Evolutionary conservation across 2,888 invertebrate species (phyloP), one percentile per base, ranked within the genome.

Genomic region (Stegophylla sp.): DNA sequence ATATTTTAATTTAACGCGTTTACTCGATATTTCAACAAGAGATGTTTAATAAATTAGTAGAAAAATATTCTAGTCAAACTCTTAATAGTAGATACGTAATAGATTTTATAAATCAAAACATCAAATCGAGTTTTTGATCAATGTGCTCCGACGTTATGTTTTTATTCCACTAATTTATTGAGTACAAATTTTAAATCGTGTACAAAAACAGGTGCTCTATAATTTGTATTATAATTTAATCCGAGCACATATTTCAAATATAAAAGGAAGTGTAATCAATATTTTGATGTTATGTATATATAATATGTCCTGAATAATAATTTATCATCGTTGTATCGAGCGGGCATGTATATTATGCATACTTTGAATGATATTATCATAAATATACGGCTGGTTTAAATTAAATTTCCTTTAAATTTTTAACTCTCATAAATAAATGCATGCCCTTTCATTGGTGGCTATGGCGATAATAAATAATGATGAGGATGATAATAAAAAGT

Each of bases 381-480:
- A 73, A 73, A 45, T 73, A 45, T 73, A 73, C 59, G 59, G 59
- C 17, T n/a, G 45, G 13, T 59, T 72, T 72, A 59, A 59, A 73
- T 73, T 45, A 73, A 73, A 73, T 59, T 73, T 59, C 26, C 43
- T 28, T 45, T 45, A 59, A 17, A 73, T 59, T 17, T 59, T 59
- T 26, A 5, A 5, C n/a, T 45, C 26, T 28, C 59, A 41, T 73
- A 73, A 45, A 59, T 73, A 45, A 56, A 56, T 71, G 23, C 72
- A 23, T 23, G 59, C 45, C 41, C 17, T 56, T 56, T n/a, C n/a
- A n/a, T n/a, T n/a, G n/a, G n/a, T n/a, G n/a, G n/a, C n/a, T n/a
- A n/a, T n/a, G n/a, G n/a, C n/a, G n/a, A n/a, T n/a, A n/a, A n/a
- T n/a, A n/a, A n/a, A n/a, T n/a, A n/a, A n/a, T n/a, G n/a, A n/a